Evolutionary conservation across 1,140 invertebrate species (phyloP).

Genomic region (Calliphora vicina): DNA sequence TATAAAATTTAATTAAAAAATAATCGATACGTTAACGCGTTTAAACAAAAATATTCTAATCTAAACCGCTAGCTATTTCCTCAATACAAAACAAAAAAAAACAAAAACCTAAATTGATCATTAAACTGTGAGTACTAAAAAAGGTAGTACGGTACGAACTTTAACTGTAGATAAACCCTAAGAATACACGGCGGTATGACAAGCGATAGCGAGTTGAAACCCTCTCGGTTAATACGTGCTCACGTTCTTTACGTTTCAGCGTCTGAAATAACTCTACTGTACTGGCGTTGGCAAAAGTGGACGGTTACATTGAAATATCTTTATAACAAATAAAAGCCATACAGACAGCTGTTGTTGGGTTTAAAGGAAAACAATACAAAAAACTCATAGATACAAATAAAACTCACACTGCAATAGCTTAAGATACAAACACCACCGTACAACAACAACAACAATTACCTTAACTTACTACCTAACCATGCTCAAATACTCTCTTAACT

Average conservation of each 20-base stretch:
- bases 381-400: not conserved
- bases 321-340: not conserved
- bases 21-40: no score
- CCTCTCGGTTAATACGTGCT: slow-evolving; percentile 35
- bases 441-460: no score
- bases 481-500: no score
- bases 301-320: slow-evolving; percentile 13
- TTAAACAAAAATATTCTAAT: no score
- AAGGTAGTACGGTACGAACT: not conserved
- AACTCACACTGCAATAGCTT: not conserved
- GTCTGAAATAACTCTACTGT: slow-evolving; percentile 42
- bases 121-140: slow-evolving; percentile 8
- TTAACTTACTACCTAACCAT: no score
- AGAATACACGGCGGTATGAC: not conserved
- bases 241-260: slow-evolving; percentile 39
- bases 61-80: no score
- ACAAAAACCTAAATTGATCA: not conserved
- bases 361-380: slow-evolving; percentile 25
- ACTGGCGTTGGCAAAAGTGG: slow-evolving; percentile 23
- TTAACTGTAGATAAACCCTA: not conserved
- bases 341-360: slow-evolving; percentile 22
- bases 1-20: no score
- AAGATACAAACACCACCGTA: not conserved
- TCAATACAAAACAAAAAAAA: not conserved
- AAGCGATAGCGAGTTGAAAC: slow-evolving; percentile 35